These are phyloP conservation scores for Bombus superbus DNA, from an alignment of 1,140 invertebrate genomes.

Conservation along the genomic window DNA sequence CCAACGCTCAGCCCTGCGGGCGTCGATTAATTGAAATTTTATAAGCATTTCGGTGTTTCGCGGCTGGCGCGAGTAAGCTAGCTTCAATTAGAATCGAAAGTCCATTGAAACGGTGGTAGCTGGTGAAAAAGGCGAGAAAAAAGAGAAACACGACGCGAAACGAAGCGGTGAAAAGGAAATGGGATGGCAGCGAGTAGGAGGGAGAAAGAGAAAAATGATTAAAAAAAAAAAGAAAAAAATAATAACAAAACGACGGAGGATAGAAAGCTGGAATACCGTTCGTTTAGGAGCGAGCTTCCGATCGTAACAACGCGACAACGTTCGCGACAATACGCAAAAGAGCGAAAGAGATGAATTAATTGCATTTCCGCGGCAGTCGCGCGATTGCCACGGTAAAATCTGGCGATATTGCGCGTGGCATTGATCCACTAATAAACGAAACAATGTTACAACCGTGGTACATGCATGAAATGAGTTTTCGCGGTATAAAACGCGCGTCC, in stretches of 20 bases:
- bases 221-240: background rate
- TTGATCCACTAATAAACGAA: conserved; percentile 50
- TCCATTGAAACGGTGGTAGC: background rate
- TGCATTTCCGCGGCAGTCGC: conserved; percentile 29
- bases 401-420: conserved; percentile 42
- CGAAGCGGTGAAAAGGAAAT: too few relatives aligned
- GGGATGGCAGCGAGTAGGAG: background rate
- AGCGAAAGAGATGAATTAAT: conserved; percentile 36
- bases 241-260: background rate
- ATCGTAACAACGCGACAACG: background rate
- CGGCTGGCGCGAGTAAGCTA: background rate
- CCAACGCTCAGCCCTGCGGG: background rate
- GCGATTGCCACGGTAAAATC: conserved; percentile 18
- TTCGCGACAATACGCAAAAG: conserved; percentile 8
- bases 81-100: conserved; percentile 26
- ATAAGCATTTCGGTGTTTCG: background rate
- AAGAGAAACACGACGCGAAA: background rate
- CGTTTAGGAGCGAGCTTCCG: background rate
- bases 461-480: conserved; percentile 35
- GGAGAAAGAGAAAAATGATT: too few relatives aligned
- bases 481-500: conserved; percentile 17
- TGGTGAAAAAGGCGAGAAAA: background rate
- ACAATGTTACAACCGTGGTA: conserved; percentile 35
- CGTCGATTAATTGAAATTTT: conserved; percentile 18
- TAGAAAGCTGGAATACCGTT: background rate